Evolutionary conservation across 2,113 vertebrate species (phyloP), one percentile per base, ranked within the genome.

Genomic region (Brachirus orientalis): DNA sequence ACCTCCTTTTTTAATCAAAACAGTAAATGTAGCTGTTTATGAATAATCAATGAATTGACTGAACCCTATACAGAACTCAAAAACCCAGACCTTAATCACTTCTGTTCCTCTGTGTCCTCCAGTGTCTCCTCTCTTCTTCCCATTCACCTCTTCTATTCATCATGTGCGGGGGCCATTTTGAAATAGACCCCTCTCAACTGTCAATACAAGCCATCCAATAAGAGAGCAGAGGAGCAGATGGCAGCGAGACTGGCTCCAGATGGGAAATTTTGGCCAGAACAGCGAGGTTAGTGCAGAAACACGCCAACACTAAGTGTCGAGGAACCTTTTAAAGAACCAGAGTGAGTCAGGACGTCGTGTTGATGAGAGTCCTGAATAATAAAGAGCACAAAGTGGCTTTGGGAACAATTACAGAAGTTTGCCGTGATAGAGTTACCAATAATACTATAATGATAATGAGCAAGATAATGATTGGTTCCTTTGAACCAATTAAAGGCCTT

Each of bases 241-340:
- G 89, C 77, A 73, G 60, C 56, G 62, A 87, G 83, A 84, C 60
- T 59, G 72, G 55, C 59, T 86, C 82, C 90, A 91, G 89, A 90
- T 89, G 88, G 85, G 81, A 82, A 76, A 72, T 63, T 64, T 87
- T 87, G 88, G 80, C 81, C 66, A 77, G 69, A 83, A 79, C 65
- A 79, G 75, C 19, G 47, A 86, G 80, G 86, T 88, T 88, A 85
- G 69, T 48, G 46, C 69, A 58, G 70, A 78, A 77, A 83, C 80
- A 87, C 80, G 75, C 73, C 69, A 53, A 83, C 56, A 78, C 82
- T 76, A 75, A 83, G 84, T 71, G 63, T 44, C 17, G 22, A 80
- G 55, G 77, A 84, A 85, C 76, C 65, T 75, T n/a, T 83, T 52
- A 58, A 83, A 86, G 65, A 79, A 77, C 56, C 50, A 38, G 20